These are phyloP conservation scores for Nymphicus hollandicus DNA, from an alignment of 2,113 vertebrate genomes.

Conservation along the genomic window DNA sequence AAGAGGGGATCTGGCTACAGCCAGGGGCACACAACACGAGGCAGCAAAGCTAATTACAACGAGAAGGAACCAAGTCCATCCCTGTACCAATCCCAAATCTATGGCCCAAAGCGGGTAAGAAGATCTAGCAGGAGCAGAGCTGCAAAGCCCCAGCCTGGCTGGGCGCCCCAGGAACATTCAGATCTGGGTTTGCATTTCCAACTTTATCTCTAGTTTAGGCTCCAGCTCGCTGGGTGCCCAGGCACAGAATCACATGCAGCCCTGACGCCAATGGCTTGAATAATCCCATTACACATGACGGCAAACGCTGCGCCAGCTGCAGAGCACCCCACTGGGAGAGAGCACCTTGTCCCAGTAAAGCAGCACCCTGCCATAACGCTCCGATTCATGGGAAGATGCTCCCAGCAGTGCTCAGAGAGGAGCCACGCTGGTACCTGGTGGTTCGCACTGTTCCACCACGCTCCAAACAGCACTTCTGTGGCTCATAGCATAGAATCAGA, in stretches of 20 bases:
- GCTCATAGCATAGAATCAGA: neutral
- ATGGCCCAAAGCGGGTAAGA: rapidly evolving
- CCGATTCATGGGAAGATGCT: neutral
- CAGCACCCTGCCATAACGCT: rapidly evolving
- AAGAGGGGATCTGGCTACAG: neutral
- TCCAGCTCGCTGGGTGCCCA: neutral
- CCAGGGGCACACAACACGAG: neutral
- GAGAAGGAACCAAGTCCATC: neutral
- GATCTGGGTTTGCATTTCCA: neutral
- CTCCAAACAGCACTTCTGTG: neutral
- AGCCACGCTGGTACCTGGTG: neutral
- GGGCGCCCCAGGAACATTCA: conserved; percentile 26
- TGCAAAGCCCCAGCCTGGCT: conserved; percentile 20
- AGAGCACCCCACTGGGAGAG: neutral
- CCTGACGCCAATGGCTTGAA: conserved; percentile 5
- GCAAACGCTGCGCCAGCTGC: neutral
- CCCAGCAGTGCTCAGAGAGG: neutral
- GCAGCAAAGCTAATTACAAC: neutral
- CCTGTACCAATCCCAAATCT: neutral
- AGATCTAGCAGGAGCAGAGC: neutral
- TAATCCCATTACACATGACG: conserved; percentile 29
- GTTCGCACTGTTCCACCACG: neutral
- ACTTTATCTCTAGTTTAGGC: conserved; percentile 27
- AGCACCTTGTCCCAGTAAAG: neutral
- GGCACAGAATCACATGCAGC: conserved; percentile 5